Base-by-base conservation (phyloP, 2,888 invertebrate genomes). In the Alviniconcha strummeri region DNA sequence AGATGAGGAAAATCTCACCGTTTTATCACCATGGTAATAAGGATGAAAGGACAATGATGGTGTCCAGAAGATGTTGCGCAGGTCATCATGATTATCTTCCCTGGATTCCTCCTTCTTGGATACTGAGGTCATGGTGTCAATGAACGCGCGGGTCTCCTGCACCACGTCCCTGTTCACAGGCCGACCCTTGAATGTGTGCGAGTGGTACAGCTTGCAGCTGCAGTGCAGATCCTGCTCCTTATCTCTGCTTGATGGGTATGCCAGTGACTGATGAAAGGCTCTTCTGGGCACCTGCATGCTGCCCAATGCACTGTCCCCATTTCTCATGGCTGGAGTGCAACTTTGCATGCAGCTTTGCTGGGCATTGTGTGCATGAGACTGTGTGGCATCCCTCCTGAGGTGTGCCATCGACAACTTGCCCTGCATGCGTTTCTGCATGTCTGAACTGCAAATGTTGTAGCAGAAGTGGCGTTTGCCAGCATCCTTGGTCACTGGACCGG, bases 41-140 rank as follows among this genome's bases (percentile, higher is more conserved):
- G 88, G 87, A 86, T 88, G 86, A 72, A 91, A 90, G 13, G 89
- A 88, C 75, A 92, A 84, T 15, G 85, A 75, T 0, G 91, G 89
- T 6, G 87, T 86, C 92, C 92, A 92, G 85, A 92, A 91, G 77
- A 90, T 89, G 80, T 90, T 90, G 79, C 90, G 74, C 52, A 84
- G 84, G 80, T 86, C 85, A 8, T 87, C 86, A 15, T 82, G n/a
- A 13, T 57, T 81, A 52, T 86, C 84, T 36, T 64, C 74, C 17
- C 36, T 57, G 3, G 72, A 15, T 11, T 81, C 82, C 13, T 64
- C 83, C 57, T 17, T 64, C 9, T 17, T 57, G 36, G 19, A 60
- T 19, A 64, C 19, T 54, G 76, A 56, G 5, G 78, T 64, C 11
- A 82, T n/a, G 5, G 82, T 77, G 52, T 82, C 77, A 8, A 76